These are phyloP conservation scores for Lithophane socia DNA, from an alignment of 2,888 invertebrate species.

Conservation along the genomic window DNA sequence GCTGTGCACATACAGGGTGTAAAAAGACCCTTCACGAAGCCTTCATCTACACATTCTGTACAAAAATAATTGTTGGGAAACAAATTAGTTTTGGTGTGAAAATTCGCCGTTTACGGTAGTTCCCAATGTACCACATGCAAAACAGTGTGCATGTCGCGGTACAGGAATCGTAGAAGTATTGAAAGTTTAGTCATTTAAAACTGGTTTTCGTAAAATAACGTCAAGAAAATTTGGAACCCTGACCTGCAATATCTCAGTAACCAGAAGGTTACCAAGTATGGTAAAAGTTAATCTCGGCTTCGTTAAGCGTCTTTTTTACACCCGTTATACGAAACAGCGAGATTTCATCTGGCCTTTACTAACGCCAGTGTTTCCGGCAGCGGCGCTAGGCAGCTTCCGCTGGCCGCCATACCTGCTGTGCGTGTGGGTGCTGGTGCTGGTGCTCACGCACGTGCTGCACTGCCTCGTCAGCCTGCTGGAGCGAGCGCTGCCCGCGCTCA, in stretches of 20 bases:
- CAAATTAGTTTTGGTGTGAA: background rate
- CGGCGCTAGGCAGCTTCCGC: conserved; percentile 82
- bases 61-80: background rate
- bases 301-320: background rate
- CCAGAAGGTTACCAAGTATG: background rate
- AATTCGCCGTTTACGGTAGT: background rate
- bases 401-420: conserved; percentile 88
- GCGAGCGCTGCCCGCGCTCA: conserved; percentile 78
- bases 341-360: background rate
- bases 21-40: background rate
- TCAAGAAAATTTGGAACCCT: background rate
- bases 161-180: background rate
- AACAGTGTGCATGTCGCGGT: background rate
- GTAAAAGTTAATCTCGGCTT: background rate
- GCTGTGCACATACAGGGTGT: background rate
- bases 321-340: background rate
- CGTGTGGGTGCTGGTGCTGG: conserved; percentile 84
- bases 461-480: conserved; percentile 79
- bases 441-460: conserved; percentile 84
- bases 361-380: conserved; percentile 16
- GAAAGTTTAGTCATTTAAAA: background rate
- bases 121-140: no score
- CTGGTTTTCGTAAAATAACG: background rate
- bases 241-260: background rate
- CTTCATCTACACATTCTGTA: background rate